Evolutionary conservation across 1,140 invertebrate genomes (phyloP).

Genomic region (Camponotus floridanus): DNA sequence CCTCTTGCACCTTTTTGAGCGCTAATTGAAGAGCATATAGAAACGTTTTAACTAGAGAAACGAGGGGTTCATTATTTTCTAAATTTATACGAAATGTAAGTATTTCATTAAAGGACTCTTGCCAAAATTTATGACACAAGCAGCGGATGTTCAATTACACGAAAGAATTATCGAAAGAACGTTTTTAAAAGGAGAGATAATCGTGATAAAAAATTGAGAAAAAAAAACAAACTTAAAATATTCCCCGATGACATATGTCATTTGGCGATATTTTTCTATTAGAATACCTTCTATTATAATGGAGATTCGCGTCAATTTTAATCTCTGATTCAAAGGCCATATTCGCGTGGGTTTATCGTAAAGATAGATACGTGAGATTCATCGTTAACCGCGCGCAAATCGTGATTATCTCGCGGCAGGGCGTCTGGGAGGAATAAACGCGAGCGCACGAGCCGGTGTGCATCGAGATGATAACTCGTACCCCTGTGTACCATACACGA

Average conservation of each 20-base stretch:
- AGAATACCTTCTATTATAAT: too few species aligned
- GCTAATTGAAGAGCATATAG: constrained; percentile 37
- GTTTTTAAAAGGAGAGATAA: not conserved
- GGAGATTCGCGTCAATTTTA: constrained; percentile 30
- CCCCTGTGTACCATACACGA: constrained; percentile 52
- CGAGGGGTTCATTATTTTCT: constrained; percentile 19
- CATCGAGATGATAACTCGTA: constrained; percentile 62
- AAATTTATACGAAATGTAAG: constrained; percentile 50
- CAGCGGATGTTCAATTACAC: constrained; percentile 18
- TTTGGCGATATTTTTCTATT: not conserved
- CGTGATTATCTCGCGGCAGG: constrained; percentile 56
- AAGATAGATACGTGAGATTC: constrained; percentile 29
- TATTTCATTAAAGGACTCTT: constrained; percentile 8
- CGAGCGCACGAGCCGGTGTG: constrained; percentile 33
- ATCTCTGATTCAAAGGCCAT: constrained; percentile 6
- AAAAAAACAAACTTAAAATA: not conserved
- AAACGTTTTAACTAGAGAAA: constrained; percentile 34
- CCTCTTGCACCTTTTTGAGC: not conserved
- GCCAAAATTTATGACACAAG: not conserved
- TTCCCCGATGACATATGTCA: not conserved
- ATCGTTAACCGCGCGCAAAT: constrained; percentile 48
- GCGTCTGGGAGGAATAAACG: constrained; percentile 50
- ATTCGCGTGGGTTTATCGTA: constrained; percentile 34
- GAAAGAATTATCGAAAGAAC: not conserved
- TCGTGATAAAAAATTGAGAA: not conserved